These are phyloP conservation scores for Mactra quadrangularis DNA, from an alignment of 1,140 invertebrate species.

Conservation along the genomic window DNA sequence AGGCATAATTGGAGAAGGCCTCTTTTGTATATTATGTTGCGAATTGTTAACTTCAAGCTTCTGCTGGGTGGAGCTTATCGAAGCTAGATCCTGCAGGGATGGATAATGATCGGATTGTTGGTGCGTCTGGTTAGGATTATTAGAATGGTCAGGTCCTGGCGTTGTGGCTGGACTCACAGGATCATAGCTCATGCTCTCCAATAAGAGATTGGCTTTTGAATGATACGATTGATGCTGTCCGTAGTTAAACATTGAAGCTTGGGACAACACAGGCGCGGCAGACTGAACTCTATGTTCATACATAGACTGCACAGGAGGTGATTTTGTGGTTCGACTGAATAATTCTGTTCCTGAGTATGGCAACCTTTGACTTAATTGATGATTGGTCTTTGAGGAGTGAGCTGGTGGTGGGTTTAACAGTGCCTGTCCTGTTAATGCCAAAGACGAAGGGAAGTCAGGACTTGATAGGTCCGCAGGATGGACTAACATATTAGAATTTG, in stretches of 20 bases:
- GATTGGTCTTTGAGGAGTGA: conserved; percentile 68
- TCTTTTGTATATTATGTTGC: conserved; percentile 40
- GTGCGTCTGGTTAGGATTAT: conserved; percentile 28
- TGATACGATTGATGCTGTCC: conserved; percentile 45
- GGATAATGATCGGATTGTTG: conserved; percentile 67
- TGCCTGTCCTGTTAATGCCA: conserved; percentile 8
- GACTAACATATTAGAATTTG: conserved; percentile 26
- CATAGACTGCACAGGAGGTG: conserved; percentile 25
- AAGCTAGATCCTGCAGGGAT: conserved; percentile 71
- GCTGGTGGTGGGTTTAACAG: conserved; percentile 75
- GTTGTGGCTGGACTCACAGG: conserved; percentile 77
- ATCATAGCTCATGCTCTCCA: conserved; percentile 75
- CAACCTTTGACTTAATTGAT: conserved; percentile 32
- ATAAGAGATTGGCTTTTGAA: conserved; percentile 61
- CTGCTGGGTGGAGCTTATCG: conserved; percentile 63
- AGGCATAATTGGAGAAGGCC: conserved; percentile 35
- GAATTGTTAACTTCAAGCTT: conserved; percentile 51
- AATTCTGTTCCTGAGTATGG: conserved; percentile 63
- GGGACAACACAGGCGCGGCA: conserved; percentile 45
- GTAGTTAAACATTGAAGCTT: conserved; percentile 54
- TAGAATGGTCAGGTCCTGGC: conserved; percentile 52
- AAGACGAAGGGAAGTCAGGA: conserved; percentile 30
- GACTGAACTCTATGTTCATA: conserved; percentile 57
- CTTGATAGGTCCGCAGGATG: conserved; percentile 29
- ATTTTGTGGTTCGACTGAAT: conserved; percentile 36